These are phyloP conservation scores for Pseudococcus viburni DNA, from an alignment of 2,888 invertebrate species.

Conservation along the genomic window DNA sequence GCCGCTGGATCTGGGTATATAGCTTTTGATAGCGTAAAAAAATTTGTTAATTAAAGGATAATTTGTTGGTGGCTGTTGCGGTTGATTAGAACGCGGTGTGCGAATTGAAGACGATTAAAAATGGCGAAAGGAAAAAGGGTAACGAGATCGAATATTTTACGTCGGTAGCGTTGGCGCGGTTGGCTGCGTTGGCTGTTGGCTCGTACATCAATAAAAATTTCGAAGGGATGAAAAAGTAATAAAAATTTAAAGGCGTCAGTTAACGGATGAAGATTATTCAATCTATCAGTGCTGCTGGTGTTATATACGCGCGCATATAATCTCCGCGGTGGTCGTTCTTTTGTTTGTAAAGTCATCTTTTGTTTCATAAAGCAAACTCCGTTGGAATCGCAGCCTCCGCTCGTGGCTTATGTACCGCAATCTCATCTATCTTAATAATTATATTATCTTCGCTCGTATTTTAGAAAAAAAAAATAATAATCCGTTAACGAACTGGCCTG, in stretches of 20 bases:
- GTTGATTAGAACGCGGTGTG: conserved; percentile 8
- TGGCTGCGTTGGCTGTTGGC: conserved; percentile 9
- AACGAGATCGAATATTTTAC: conserved; percentile 47
- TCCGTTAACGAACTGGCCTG: conserved; percentile 66
- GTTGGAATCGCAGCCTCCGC: conserved; percentile 58
- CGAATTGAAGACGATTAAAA: conserved; percentile 40
- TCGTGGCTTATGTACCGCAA: conserved; percentile 64
- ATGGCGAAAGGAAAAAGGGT: conserved; percentile 11
- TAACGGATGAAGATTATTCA: conserved; percentile 62
- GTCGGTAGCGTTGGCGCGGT: background rate
- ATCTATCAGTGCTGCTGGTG: conserved; percentile 52
- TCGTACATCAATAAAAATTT: conserved; percentile 47
- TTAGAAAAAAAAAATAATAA: conserved; percentile 65
- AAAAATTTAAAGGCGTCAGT: conserved; percentile 58
- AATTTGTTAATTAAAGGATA: conserved; percentile 54
- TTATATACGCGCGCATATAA: conserved; percentile 52
- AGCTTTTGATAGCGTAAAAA: conserved; percentile 3
- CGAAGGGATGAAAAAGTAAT: conserved; percentile 55
- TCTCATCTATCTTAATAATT: conserved; percentile 67
- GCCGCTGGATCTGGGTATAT: background rate
- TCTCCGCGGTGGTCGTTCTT: conserved; percentile 66
- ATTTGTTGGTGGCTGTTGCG: conserved; percentile 42
- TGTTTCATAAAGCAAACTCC: conserved; percentile 66
- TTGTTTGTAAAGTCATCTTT: conserved; percentile 66
- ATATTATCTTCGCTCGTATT: conserved; percentile 66